Percentiles rank a stretch among this genome's conserved stretches.
Evolutionary conservation across 2,113 vertebrate genomes (phyloP).

Genomic region (Pygoscelis antarcticus): DNA sequence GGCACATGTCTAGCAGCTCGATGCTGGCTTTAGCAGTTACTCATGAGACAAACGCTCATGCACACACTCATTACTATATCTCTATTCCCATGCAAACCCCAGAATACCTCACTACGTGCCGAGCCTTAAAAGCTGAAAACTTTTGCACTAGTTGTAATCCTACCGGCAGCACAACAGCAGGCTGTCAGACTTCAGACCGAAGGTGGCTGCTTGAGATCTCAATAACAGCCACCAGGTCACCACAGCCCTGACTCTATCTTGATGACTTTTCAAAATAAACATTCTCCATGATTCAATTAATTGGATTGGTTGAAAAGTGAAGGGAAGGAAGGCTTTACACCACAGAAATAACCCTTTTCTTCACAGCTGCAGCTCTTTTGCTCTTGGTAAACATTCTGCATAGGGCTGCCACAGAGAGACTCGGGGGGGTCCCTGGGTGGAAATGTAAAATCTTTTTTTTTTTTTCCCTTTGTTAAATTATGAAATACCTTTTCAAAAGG

Average conservation of each 20-base stretch:
- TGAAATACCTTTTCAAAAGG: not conserved
- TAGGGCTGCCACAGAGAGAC: not conserved
- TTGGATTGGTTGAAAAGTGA: not conserved
- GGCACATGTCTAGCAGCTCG: not conserved
- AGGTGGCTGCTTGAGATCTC: not conserved
- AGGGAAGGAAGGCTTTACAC: not conserved
- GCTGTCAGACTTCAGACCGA: not conserved
- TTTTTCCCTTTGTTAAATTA: not conserved
- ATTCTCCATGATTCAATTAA: not conserved
- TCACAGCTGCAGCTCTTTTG: not conserved
- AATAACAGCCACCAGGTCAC: not conserved
- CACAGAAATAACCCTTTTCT: not conserved
- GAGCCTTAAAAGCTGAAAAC: not conserved
- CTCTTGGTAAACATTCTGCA: rapidly evolving
- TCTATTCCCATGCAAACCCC: not conserved
- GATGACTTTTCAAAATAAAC: not conserved
- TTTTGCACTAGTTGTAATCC: not conserved
- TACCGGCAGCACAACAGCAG: not conserved
- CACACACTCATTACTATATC: not conserved
- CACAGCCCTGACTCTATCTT: not conserved
- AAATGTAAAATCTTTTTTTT: not conserved
- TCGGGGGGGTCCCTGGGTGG: too few relatives aligned
- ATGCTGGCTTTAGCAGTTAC: not conserved
- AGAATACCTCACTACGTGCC: not conserved
- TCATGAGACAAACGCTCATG: not conserved